These are phyloP conservation scores for Muntiacus muntjak DNA, from an alignment of 2,113 vertebrate genomes.

Conservation along the genomic window DNA sequence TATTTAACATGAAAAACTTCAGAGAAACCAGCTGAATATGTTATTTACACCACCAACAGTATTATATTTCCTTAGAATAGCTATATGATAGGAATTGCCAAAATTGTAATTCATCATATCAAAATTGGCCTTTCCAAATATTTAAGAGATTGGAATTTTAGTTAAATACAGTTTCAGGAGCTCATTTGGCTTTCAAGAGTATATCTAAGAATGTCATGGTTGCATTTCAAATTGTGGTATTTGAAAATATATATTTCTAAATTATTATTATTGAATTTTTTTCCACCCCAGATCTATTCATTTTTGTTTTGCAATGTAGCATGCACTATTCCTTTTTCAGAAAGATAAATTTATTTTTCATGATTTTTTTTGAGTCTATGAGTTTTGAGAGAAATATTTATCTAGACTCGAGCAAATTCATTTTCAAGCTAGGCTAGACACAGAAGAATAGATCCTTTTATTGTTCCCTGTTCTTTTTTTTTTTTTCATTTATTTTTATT, in stretches of 20 bases:
- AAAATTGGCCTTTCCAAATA: slow-evolving; percentile 73
- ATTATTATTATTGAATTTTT: slow-evolving; percentile 15
- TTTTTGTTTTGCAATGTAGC: neutral
- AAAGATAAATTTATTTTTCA: neutral
- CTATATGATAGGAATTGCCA: slow-evolving; percentile 13
- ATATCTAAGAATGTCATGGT: slow-evolving; percentile 7
- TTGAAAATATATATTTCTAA: slow-evolving; percentile 56
- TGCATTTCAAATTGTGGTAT: slow-evolving; percentile 66
- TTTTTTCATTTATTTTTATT: too few relatives aligned
- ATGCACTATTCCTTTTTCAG: neutral
- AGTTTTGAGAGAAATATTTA: neutral
- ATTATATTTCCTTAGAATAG: slow-evolving; percentile 49
- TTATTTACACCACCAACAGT: slow-evolving; percentile 5
- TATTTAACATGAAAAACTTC: slow-evolving; percentile 28
- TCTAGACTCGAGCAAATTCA: neutral
- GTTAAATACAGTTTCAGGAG: slow-evolving; percentile 56
- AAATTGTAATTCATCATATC: slow-evolving; percentile 56
- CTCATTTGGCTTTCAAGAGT: slow-evolving; percentile 58
- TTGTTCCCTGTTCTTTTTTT: neutral
- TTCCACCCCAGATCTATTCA: neutral
- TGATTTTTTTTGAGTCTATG: neutral
- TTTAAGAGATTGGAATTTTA: slow-evolving; percentile 63
- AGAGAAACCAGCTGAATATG: neutral
- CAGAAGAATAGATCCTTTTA: neutral
- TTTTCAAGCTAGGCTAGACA: neutral